A percentile compares a stretch with the other conserved stretches of the same genome.
Evolutionary conservation across 2,888 invertebrate genomes (phyloP).

Genomic region (Autographa gamma): DNA sequence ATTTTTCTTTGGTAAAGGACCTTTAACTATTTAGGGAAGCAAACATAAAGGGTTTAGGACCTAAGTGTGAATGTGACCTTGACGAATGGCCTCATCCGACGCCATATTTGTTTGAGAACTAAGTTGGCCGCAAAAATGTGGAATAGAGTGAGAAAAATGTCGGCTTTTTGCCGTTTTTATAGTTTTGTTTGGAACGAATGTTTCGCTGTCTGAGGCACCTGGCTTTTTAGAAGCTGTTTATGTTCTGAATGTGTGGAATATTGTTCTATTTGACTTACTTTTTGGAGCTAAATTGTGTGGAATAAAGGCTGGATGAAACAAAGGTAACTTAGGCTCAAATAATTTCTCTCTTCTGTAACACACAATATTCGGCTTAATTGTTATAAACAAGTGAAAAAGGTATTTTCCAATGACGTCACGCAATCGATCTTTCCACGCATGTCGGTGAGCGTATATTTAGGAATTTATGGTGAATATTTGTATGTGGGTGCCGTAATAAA

Average conservation of each 20-base stretch:
- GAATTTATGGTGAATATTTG: constrained; percentile 65
- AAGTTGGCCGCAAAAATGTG: constrained; percentile 54
- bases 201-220: constrained; percentile 28
- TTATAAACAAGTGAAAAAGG: constrained; percentile 26
- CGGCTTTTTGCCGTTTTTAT: constrained; percentile 44
- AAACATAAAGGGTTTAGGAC: constrained; percentile 69
- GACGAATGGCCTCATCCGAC: constrained; percentile 62
- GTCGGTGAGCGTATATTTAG: constrained; percentile 51
- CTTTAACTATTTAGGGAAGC: constrained; percentile 65
- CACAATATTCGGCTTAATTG: background rate
- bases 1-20: constrained; percentile 71
- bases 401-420: constrained; percentile 37
- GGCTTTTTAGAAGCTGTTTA: constrained; percentile 14
- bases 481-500: constrained; percentile 68
- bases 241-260: constrained; percentile 13
- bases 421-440: constrained; percentile 50
- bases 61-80: constrained; percentile 64
- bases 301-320: too few species aligned
- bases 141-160: constrained; percentile 54
- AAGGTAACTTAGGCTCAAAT: too few species aligned
- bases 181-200: constrained; percentile 36
- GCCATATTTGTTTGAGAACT: constrained; percentile 43
- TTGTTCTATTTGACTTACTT: constrained; percentile 4
- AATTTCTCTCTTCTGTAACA: background rate
- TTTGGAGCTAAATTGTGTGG: background rate